Evolutionary conservation across 92 coral and sea anemone genomes (phyloP), one percentile per base, ranked within the genome.

Genomic region (Scolanthus callimorphus): DNA sequence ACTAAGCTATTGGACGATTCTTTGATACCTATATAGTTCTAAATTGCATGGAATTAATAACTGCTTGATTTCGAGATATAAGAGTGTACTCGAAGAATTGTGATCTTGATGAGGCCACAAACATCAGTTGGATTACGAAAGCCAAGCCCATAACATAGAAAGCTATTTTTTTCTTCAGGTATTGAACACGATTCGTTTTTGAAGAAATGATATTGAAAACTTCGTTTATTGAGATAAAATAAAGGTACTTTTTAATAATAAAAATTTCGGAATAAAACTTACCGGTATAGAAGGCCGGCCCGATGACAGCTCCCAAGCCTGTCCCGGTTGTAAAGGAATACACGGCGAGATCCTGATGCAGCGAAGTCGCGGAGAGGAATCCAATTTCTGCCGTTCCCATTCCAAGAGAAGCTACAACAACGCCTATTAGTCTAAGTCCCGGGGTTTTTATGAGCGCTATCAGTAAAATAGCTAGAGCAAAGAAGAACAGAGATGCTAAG

Each of bases 231-330:
- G 15, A 34, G 43, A 6, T 34, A 6, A 34, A 34, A 15, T 6
- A 34, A 34, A 34, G 43, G 43, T 6, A 6, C 9, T 6, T 6
- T 6, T 34, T 34, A 34, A 6, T 34, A 34, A 15, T 15, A 6
- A 34, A 6, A 6, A 6, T 6, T 6, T 6, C 4, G 20, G 25
- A 37, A 11, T 39, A 2, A 1, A 1, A 30, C 70, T 24, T 34
- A 68, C 75, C 62, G 27, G 75, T 68, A 43, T 68, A 68, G 26
- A 68, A 27, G 10, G 75, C 56, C 44, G 75, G 75, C 9, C 75
- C 75, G 2, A 68, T 17, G 2, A 68, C 49, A 12, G 75, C 75
- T 13, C 75, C 75, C 20, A 68, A 47, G 15, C 75, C 75, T 15
- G 75, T 68, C 20, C 75, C 75, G 4, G 64, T 68, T 2, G 75